A percentile compares a stretch with the other conserved stretches of the same genome.
phyloP scores from a whole-genome alignment of 2,797 vertebrate species.

The Pangasius krempfi region DNA sequence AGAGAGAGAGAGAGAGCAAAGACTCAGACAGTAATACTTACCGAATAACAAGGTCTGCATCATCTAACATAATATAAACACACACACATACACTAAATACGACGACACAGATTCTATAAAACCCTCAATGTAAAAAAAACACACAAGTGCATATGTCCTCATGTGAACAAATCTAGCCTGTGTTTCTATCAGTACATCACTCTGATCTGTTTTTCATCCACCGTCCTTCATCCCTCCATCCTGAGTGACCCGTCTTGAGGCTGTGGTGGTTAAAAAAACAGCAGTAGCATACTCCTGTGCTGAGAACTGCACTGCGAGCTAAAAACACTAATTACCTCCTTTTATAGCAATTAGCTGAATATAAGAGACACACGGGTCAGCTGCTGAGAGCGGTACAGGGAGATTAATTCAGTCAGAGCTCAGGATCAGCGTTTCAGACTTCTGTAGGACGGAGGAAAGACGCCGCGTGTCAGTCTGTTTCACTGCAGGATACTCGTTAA shows the following conservation, averaged over 20 bases:
- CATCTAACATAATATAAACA: neutral
- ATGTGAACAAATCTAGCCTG: neutral
- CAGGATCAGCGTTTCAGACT: slow-evolving; percentile 26
- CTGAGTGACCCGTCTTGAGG: neutral
- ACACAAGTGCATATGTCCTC: neutral
- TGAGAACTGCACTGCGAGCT: slow-evolving; percentile 56
- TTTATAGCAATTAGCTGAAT: slow-evolving; percentile 73
- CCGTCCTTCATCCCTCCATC: slow-evolving; percentile 22
- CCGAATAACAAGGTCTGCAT: neutral
- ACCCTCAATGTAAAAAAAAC: neutral
- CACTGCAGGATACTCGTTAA: neutral
- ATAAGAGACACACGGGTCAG: slow-evolving; percentile 64
- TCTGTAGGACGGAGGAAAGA: slow-evolving; percentile 8
- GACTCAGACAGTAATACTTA: neutral
- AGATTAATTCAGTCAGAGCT: slow-evolving; percentile 22
- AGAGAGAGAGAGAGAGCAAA: neutral
- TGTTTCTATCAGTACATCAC: neutral
- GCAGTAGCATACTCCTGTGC: neutral
- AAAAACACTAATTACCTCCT: slow-evolving; percentile 68
- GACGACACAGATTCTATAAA: neutral
- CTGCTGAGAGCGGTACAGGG: slow-evolving; percentile 20
- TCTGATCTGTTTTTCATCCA: neutral
- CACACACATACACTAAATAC: neutral
- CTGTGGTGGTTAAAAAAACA: slow-evolving; percentile 16
- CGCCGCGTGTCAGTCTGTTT: neutral